Evolutionary conservation across 2,797 vertebrate genomes (phyloP).

Genomic region (Trematomus bernacchii): DNA sequence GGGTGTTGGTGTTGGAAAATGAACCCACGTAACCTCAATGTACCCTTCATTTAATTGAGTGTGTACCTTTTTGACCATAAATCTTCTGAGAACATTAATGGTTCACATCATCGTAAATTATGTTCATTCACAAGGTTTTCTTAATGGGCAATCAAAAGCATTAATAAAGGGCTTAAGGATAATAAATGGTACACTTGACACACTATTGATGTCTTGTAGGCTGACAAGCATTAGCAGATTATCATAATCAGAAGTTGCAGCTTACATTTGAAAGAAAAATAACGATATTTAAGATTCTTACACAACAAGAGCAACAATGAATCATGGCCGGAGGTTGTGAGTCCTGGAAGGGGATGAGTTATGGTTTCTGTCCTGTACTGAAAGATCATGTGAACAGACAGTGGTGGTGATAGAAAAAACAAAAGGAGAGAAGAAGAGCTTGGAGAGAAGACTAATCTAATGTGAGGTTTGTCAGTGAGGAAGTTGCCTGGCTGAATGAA

Average conservation of each 20-base stretch:
- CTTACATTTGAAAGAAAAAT: background rate
- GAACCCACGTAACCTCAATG: slow-evolving; percentile 40
- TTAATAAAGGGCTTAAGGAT: background rate
- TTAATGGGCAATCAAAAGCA: background rate
- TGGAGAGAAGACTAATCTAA: slow-evolving; percentile 43
- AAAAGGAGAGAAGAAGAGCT: slow-evolving; percentile 43
- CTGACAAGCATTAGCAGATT: background rate
- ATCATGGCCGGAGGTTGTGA: slow-evolving; percentile 27
- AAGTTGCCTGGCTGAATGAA: slow-evolving; percentile 33
- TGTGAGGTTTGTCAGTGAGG: slow-evolving; percentile 40
- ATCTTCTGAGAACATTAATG: slow-evolving; percentile 25
- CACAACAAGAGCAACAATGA: slow-evolving; percentile 21
- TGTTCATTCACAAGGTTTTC: background rate
- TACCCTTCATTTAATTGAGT: slow-evolving; percentile 39
- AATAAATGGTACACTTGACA: background rate
- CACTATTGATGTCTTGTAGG: background rate
- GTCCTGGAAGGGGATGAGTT: slow-evolving; percentile 42
- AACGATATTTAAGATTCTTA: background rate
- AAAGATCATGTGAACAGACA: slow-evolving; percentile 58
- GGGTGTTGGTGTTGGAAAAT: slow-evolving; percentile 30
- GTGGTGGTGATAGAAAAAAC: slow-evolving; percentile 51
- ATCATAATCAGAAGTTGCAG: background rate
- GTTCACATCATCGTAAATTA: background rate
- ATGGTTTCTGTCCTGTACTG: slow-evolving; percentile 45
- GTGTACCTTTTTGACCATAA: slow-evolving; percentile 33